phyloP scores from a whole-genome alignment of 2,888 invertebrate genomes.

The Drosophila colorata region DNA sequence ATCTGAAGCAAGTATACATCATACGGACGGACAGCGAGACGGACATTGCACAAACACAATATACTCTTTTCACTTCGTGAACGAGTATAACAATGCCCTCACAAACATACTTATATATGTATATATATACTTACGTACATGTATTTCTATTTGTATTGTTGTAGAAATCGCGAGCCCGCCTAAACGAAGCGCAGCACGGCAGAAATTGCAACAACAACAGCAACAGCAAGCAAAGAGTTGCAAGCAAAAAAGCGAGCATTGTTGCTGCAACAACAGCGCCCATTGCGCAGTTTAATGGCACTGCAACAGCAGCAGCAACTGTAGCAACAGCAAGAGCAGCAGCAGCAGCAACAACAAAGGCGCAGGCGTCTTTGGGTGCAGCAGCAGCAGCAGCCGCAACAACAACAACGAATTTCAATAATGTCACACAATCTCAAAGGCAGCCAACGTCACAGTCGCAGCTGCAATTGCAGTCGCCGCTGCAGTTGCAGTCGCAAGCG shows the following conservation, averaged over 20 bases:
- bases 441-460: constrained; percentile 60
- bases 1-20: too few species aligned
- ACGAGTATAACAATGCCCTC: constrained; percentile 43
- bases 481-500: constrained; percentile 61
- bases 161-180: constrained; percentile 82
- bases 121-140: constrained; percentile 3
- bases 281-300: constrained; percentile 64
- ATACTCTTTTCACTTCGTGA: too few species aligned
- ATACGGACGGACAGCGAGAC: too few species aligned
- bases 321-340: constrained; percentile 30
- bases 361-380: constrained; percentile 76
- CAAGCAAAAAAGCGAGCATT: constrained; percentile 55
- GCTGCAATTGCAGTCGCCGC: constrained; percentile 63
- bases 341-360: constrained; percentile 59
- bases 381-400: constrained; percentile 38
- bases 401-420: constrained; percentile 76
- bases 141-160: constrained; percentile 15
- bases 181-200: constrained; percentile 68
- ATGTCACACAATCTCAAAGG: constrained; percentile 80
- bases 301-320: constrained; percentile 38
- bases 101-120: neutral
- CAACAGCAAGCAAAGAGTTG: constrained; percentile 47
- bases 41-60: too few species aligned
- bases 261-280: constrained; percentile 47
- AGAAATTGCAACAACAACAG: constrained; percentile 46